phyloP scores from a whole-genome alignment of 2,888 invertebrate genomes.

The Ennomos erosarius region DNA sequence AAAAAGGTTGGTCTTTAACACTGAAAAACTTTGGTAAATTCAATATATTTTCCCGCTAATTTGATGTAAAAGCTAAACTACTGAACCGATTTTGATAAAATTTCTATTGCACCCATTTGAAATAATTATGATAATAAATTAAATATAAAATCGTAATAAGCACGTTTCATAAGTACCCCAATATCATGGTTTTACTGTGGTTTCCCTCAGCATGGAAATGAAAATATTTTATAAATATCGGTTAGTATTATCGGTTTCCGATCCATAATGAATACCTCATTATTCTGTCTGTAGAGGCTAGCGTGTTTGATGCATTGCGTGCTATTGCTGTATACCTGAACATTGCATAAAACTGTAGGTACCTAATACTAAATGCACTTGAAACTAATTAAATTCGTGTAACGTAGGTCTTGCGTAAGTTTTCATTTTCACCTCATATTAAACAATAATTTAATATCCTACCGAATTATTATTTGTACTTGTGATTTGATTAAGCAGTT shows the following conservation, averaged over 20 bases:
- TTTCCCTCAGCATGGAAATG: conserved; percentile 2
- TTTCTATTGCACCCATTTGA: no score
- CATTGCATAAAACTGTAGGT: conserved; percentile 15
- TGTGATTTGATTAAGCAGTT: no score
- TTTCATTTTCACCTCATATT: neutral
- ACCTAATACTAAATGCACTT: conserved; percentile 19
- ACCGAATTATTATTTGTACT: no score
- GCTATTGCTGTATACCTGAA: conserved; percentile 6
- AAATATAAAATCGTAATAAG: no score
- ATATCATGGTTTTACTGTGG: neutral
- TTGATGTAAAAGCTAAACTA: no score
- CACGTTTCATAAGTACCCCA: no score
- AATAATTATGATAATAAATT: no score
- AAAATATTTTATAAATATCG: conserved; percentile 21
- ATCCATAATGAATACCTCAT: conserved; percentile 14
- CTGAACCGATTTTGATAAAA: no score
- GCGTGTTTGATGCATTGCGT: conserved; percentile 27
- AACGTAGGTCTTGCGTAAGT: conserved; percentile 8
- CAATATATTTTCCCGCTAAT: no score
- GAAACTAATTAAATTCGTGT: conserved; percentile 14
- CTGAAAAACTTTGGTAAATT: no score
- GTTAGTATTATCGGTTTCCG: conserved; percentile 18
- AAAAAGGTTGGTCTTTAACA: no score
- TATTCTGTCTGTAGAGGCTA: conserved; percentile 17
- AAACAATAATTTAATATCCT: no score